Conservation (phyloP, 2,797 vertebrate species). For the Poecilia wingei region DNA sequence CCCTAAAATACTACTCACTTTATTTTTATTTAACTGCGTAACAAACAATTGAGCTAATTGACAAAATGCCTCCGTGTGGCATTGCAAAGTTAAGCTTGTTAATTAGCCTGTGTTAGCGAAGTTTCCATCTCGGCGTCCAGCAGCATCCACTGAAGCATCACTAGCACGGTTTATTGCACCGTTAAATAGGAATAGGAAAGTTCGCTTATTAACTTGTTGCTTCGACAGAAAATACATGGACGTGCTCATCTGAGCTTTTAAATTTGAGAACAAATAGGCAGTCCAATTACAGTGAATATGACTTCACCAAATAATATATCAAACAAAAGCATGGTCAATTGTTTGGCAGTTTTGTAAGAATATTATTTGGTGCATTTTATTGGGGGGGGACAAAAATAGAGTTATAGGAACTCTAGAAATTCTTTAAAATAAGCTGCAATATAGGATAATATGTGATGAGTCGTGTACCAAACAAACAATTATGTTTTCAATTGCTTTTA, state of each 20-base stretch:
- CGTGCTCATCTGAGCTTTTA: not conserved
- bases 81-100: slow-evolving; percentile 22
- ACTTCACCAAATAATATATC: not conserved
- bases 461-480: not conserved
- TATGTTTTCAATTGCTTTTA: not conserved
- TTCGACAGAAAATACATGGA: not conserved
- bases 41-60: not conserved
- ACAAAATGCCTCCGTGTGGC: not conserved
- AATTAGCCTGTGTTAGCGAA: slow-evolving; percentile 46
- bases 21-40: not conserved
- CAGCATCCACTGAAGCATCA: slow-evolving; percentile 13
- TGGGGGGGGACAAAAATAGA: not conserved
- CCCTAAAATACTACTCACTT: not conserved
- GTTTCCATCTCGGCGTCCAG: slow-evolving; percentile 12
- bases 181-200: not conserved
- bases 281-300: not conserved
- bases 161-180: slow-evolving; percentile 7
- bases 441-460: not conserved
- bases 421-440: not conserved
- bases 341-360: not conserved
- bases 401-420: not conserved
- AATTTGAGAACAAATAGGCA: not conserved
- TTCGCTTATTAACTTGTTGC: slow-evolving; percentile 54
- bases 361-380: not conserved
- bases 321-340: not conserved